phyloP scores from a whole-genome alignment of 1,140 invertebrate species.

The Drosophila burlai region DNA sequence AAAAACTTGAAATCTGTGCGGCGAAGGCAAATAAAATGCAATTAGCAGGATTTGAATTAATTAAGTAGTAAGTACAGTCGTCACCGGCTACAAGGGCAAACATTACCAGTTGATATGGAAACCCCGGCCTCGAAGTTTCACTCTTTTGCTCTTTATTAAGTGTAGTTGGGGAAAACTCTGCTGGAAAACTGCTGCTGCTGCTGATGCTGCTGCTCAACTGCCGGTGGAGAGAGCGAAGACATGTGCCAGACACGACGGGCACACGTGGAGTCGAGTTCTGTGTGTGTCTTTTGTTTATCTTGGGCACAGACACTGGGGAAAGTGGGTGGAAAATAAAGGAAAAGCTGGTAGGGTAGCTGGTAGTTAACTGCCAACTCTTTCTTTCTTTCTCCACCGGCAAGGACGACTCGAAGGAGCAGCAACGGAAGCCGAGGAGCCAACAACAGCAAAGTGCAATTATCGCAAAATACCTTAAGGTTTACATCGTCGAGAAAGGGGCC shows the following conservation, averaged over 20 bases:
- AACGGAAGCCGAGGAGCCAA: constrained; percentile 24
- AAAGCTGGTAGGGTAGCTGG: not conserved
- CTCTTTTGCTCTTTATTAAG: constrained; percentile 12
- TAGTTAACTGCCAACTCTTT: constrained; percentile 57
- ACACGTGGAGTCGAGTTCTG: constrained; percentile 19
- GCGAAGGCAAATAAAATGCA: constrained; percentile 79
- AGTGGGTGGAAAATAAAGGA: not conserved
- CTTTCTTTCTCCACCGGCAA: constrained; percentile 18
- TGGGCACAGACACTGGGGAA: constrained; percentile 61
- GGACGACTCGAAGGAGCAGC: constrained; percentile 16
- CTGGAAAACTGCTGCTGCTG: not conserved
- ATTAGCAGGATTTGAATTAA: constrained; percentile 82
- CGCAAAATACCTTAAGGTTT: constrained; percentile 84
- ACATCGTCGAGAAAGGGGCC: constrained; percentile 57
- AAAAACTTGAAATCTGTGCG: constrained; percentile 74
- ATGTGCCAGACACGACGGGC: constrained; percentile 59
- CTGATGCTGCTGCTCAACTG: not conserved
- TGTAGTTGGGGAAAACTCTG: constrained; percentile 7
- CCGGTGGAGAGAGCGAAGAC: constrained; percentile 44
- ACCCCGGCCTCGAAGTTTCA: constrained; percentile 22
- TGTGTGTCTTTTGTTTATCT: constrained; percentile 77
- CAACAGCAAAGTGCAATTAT: constrained; percentile 83
- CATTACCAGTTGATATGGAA: constrained; percentile 27
- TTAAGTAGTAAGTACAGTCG: constrained; percentile 70
- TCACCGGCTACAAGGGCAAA: constrained; percentile 8